Evolutionary conservation across 1,140 invertebrate genomes (phyloP).

Genomic region (Aphelinus certus): DNA sequence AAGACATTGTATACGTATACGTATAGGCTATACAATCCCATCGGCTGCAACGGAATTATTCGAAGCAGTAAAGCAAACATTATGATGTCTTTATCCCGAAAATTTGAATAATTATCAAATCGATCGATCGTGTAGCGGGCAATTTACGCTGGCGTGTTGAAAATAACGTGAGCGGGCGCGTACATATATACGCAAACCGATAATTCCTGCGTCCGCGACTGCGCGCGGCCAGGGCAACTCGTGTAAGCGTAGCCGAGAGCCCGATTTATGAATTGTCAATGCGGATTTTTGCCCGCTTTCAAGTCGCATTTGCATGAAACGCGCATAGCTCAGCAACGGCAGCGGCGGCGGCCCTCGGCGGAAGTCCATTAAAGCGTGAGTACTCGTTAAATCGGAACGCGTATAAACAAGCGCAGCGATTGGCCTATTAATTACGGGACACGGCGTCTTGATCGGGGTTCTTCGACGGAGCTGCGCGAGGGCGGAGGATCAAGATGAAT

Average conservation of each 20-base stretch:
- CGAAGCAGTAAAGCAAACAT: slow-evolving; percentile 12
- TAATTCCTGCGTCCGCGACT: slow-evolving; percentile 23
- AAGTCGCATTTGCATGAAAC: slow-evolving; percentile 29
- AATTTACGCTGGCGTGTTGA: slow-evolving; percentile 32
- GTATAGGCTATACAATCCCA: no score
- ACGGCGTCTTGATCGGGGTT: no score
- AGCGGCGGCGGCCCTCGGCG: background rate
- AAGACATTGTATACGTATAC: no score
- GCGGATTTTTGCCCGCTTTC: background rate
- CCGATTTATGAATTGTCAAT: slow-evolving; percentile 38
- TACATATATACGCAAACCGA: background rate
- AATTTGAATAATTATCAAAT: slow-evolving; percentile 35
- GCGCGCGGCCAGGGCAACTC: background rate
- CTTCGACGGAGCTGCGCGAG: no score
- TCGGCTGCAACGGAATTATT: no score
- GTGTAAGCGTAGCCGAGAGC: slow-evolving; percentile 9
- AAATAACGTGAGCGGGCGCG: slow-evolving; percentile 4
- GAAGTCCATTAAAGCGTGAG: slow-evolving; percentile 27
- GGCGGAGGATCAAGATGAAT: no score
- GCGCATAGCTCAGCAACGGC: background rate
- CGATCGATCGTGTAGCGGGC: slow-evolving; percentile 20
- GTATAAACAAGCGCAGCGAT: slow-evolving; percentile 12
- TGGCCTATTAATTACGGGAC: slow-evolving; percentile 22
- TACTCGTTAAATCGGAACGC: slow-evolving; percentile 10
- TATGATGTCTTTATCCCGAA: slow-evolving; percentile 30